phyloP scores from a whole-genome alignment of 2,888 invertebrate species.

The Syrphus vitripennis region DNA sequence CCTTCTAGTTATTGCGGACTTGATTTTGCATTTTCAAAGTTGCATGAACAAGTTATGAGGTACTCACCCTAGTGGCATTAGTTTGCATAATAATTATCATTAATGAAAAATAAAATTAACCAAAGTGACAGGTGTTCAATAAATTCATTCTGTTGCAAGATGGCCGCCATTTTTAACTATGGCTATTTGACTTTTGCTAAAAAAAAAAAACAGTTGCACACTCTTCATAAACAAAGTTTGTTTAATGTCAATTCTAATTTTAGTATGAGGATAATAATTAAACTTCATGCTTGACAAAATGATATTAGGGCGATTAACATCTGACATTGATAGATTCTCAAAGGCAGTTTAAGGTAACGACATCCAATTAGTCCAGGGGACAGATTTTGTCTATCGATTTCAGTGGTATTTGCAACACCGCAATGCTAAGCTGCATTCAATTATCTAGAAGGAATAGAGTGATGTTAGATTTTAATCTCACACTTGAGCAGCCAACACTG shows the following conservation, averaged over 20 bases:
- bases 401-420: background rate
- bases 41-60: background rate
- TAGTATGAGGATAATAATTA: constrained; percentile 14
- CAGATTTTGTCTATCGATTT: background rate
- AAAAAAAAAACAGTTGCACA: background rate
- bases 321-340: constrained; percentile 1
- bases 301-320: background rate
- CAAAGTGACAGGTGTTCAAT: background rate
- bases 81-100: background rate
- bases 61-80: background rate
- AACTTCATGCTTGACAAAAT: constrained; percentile 11
- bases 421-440: constrained; percentile 24
- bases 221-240: too few species aligned
- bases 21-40: constrained; percentile 37
- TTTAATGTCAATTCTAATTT: background rate
- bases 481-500: constrained; percentile 12
- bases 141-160: background rate
- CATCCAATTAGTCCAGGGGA: background rate
- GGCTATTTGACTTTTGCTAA: background rate
- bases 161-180: background rate
- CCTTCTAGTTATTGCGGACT: background rate
- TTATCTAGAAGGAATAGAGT: constrained; percentile 14
- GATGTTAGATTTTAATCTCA: constrained; percentile 20
- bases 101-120: background rate
- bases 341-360: background rate